These are phyloP conservation scores for Osmoderma eremita DNA, from an alignment of 2,888 invertebrate genomes.

Conservation along the genomic window DNA sequence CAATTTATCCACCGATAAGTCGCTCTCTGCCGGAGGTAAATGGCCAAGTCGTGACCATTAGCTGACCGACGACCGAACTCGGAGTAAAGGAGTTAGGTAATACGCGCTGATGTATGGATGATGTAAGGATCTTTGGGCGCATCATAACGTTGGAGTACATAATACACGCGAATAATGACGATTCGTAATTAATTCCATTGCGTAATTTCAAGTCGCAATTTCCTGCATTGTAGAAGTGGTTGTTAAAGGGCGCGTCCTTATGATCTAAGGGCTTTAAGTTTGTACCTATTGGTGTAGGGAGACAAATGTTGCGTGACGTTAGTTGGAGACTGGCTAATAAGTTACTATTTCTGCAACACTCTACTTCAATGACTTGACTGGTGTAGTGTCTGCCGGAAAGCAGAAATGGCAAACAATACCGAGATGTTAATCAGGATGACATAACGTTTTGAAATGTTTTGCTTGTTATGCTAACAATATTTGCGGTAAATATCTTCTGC, in stretches of 20 bases:
- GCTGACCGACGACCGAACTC: conserved; percentile 56
- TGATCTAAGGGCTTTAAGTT: too few species aligned
- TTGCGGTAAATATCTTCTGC: too few species aligned
- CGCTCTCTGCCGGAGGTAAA: conserved; percentile 70
- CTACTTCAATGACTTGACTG: neutral
- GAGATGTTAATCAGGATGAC: neutral
- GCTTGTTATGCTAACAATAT: neutral
- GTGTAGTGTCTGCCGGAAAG: neutral
- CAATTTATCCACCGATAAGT: conserved; percentile 69
- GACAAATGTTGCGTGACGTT: neutral
- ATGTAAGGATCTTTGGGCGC: conserved; percentile 4
- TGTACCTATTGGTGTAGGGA: neutral
- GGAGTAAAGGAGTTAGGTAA: conserved; percentile 53
- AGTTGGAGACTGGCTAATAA: neutral
- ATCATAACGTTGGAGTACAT: conserved; percentile 35
- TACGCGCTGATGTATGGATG: conserved; percentile 53
- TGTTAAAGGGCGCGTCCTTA: too few species aligned
- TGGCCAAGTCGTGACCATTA: conserved; percentile 72
- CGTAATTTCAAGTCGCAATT: conserved; percentile 17
- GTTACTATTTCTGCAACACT: neutral
- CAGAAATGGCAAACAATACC: neutral
- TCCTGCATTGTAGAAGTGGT: neutral
- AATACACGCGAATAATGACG: conserved; percentile 46
- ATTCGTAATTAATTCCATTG: conserved; percentile 52
- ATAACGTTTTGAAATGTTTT: conserved; percentile 7